Base-by-base conservation (phyloP, 2,113 vertebrate genomes). In the Taurulus bubalis region DNA sequence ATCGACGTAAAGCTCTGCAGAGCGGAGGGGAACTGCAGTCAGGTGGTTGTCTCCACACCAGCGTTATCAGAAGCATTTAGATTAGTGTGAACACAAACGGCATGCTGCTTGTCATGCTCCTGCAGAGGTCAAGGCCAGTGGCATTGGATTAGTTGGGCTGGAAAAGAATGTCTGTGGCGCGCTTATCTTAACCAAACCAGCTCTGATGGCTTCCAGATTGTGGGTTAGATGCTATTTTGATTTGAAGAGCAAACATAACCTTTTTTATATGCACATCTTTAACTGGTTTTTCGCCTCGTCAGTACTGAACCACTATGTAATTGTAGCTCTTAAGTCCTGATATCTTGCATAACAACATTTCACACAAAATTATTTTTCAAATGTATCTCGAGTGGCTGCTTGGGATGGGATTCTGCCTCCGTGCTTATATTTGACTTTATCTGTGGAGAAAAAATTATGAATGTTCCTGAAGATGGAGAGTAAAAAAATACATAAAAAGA, bases 401-500 rank as follows among this genome's bases (percentile, higher is more conserved):
- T 26, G 30, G 49, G 26, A 34, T 75, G n/a, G 26, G 60, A 75
- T 64, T 82, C 71, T 40, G 36, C n/a, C 18, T 73, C 56, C 32
- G 36, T 70, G 24, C 38, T 83, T 45, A 55, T 59, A 28, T 65
- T 83, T 89, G 36, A 69, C 60, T 75, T 63, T 62, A 72, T 70
- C 55, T 77, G 65, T 45, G 26, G 26, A 18, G 64, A 6, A 6
- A 55, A 77, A 63, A 67, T 42, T 73, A 55, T 45, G 16, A 26
- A 62, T 66, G 73, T 81, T 78, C n/a, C n/a, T n/a, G n/a, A n/a
- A n/a, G n/a, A n/a, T n/a, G n/a, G n/a, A n/a, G n/a, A n/a, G n/a
- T 78, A 36, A 30, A 34, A 30, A 66, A 28, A 2, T n/a, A n/a
- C n/a, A n/a, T n/a, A n/a, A n/a, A n/a, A n/a, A n/a, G n/a, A n/a